These are phyloP conservation scores for Corapipo altera DNA, from an alignment of 2,113 vertebrate genomes.

Conservation along the genomic window DNA sequence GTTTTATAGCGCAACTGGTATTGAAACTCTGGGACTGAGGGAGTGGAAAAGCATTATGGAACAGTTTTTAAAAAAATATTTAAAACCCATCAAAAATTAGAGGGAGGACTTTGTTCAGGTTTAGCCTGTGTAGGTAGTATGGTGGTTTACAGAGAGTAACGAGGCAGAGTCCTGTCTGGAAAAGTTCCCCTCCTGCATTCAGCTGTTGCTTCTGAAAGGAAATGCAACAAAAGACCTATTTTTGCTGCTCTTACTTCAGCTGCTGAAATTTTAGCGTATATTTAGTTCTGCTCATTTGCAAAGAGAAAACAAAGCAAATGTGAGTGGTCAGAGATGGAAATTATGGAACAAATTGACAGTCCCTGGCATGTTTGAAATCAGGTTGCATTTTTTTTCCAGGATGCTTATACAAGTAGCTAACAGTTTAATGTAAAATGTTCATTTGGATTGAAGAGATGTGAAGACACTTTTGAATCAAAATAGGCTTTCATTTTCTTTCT, in stretches of 20 bases:
- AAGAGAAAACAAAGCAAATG: neutral
- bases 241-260: neutral
- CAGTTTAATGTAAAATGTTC: neutral
- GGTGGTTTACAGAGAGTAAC: neutral
- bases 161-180: neutral
- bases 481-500: neutral
- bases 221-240: neutral
- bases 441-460: accelerated
- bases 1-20: neutral
- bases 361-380: neutral
- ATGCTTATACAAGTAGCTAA: neutral
- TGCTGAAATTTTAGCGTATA: neutral
- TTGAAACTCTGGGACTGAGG: neutral
- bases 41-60: neutral
- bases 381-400: neutral
- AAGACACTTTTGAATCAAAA: neutral
- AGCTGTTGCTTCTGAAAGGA: neutral
- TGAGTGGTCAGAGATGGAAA: neutral
- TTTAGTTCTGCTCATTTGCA: neutral
- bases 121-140: neutral
- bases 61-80: neutral
- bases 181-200: neutral
- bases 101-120: neutral
- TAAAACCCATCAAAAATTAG: accelerated
- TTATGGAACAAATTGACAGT: neutral